These are phyloP conservation scores for Ruditapes philippinarum DNA, from an alignment of 1,140 invertebrate species.

Conservation along the genomic window DNA sequence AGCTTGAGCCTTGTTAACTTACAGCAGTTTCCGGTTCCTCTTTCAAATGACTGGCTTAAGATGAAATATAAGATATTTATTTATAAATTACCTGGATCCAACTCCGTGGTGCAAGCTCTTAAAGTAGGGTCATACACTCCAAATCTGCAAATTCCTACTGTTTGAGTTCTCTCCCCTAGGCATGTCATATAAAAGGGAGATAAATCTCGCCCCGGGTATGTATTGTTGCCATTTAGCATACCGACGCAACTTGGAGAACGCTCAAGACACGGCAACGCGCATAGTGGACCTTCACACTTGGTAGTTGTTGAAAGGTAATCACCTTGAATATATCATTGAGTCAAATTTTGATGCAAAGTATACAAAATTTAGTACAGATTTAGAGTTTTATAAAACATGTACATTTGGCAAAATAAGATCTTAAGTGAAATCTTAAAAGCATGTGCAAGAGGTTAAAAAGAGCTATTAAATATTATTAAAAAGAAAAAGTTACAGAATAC, in stretches of 20 bases:
- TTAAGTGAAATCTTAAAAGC: no score
- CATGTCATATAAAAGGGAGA: conserved; percentile 76
- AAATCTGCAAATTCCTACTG: conserved; percentile 76
- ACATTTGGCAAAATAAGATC: no score
- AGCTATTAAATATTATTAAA: no score
- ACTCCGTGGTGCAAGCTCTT: conserved; percentile 70
- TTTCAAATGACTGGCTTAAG: background rate
- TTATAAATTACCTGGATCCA: conserved; percentile 74
- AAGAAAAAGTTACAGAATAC: no score
- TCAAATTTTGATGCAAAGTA: no score
- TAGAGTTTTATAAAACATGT: no score
- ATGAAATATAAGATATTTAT: background rate
- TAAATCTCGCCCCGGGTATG: conserved; percentile 70
- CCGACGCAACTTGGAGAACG: conserved; percentile 74
- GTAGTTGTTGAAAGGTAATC: conserved; percentile 68
- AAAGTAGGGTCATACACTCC: conserved; percentile 79
- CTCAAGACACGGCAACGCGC: conserved; percentile 69
- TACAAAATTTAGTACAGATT: no score
- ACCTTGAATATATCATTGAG: conserved; percentile 54
- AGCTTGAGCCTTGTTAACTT: no score
- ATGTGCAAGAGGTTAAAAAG: no score
- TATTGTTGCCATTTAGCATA: conserved; percentile 73
- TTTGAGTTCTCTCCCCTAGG: conserved; percentile 73
- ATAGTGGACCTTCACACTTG: conserved; percentile 69
- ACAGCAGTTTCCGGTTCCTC: no score